These are phyloP conservation scores for Eulemur rubriventer DNA, from an alignment of 2,797 vertebrate genomes.

Conservation along the genomic window DNA sequence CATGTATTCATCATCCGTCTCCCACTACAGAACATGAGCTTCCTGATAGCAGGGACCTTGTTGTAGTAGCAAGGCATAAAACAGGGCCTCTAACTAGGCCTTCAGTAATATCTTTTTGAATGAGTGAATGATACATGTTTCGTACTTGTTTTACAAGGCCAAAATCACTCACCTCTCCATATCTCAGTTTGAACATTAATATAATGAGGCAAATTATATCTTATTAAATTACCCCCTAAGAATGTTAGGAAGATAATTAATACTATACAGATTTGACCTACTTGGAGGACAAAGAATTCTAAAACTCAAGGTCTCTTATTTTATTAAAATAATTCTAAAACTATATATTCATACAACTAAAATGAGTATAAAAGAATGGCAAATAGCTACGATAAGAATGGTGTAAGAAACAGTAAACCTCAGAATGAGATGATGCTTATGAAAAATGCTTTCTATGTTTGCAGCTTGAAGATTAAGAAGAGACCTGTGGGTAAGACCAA, in stretches of 20 bases:
- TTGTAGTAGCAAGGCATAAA: not conserved
- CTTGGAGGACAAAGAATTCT: not conserved
- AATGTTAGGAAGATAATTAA: not conserved
- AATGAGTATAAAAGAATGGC: not conserved
- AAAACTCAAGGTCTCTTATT: slow-evolving; percentile 18
- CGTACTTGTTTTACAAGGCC: not conserved
- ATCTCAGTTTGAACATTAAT: slow-evolving; percentile 38
- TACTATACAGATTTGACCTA: not conserved
- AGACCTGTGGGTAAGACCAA: not conserved
- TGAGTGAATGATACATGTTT: not conserved
- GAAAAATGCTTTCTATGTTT: not conserved
- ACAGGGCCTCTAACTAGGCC: not conserved
- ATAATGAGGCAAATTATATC: not conserved
- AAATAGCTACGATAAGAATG: not conserved
- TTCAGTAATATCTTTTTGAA: not conserved
- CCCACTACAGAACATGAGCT: not conserved
- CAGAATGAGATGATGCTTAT: not conserved
- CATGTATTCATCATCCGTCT: not conserved
- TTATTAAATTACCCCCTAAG: slow-evolving; percentile 15
- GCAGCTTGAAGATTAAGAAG: not conserved
- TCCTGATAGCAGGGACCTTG: not conserved
- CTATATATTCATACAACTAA: not conserved
- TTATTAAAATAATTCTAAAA: slow-evolving; percentile 11
- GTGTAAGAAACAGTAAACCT: not conserved
- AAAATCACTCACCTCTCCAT: not conserved